Conservation (phyloP, 2,797 vertebrate genomes). For the Oryzias sinensis region DNA sequence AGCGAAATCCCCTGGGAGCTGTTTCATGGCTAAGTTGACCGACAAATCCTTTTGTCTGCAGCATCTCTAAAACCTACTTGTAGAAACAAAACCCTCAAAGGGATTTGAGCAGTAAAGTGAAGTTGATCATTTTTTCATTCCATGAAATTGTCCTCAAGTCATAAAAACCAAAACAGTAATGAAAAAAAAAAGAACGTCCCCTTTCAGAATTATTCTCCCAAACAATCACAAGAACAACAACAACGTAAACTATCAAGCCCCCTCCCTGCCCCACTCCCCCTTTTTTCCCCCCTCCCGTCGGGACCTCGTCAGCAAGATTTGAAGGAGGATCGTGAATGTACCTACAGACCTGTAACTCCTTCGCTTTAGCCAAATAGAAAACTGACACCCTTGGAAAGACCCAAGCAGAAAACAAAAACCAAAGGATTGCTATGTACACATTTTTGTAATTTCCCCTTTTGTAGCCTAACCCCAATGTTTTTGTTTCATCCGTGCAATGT, state of each 20-base stretch:
- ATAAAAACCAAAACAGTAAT: conserved; percentile 56
- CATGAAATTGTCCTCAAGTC: conserved; percentile 55
- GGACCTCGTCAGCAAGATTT: conserved; percentile 51
- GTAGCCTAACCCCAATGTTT: conserved; percentile 44
- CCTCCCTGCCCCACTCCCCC: conserved; percentile 12
- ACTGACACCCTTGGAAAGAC: conserved; percentile 53
- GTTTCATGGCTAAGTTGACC: conserved; percentile 46
- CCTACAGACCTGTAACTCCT: conserved; percentile 40
- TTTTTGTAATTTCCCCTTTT: conserved; percentile 50
- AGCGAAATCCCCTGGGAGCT: conserved; percentile 41
- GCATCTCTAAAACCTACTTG: conserved; percentile 64
- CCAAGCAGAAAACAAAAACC: conserved; percentile 65
- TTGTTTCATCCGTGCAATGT: conserved; percentile 47
- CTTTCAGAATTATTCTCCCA: conserved; percentile 60
- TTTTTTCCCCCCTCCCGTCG: conserved; percentile 1
- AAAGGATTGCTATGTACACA: conserved; percentile 72
- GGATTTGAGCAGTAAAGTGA: conserved; percentile 45
- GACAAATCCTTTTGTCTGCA: conserved; percentile 79
- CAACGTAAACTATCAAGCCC: conserved; percentile 70
- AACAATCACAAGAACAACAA: conserved; percentile 74
- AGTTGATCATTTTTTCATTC: conserved; percentile 49
- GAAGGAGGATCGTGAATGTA: conserved; percentile 50
- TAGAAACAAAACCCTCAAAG: conserved; percentile 46
- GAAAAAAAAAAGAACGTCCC: conserved; percentile 39
- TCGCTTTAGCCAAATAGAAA: conserved; percentile 49